Percentiles rank a stretch among this genome's conserved stretches.
Conservation (phyloP, 2,113 vertebrate species). For the Petrocephalus microphthalmus region DNA sequence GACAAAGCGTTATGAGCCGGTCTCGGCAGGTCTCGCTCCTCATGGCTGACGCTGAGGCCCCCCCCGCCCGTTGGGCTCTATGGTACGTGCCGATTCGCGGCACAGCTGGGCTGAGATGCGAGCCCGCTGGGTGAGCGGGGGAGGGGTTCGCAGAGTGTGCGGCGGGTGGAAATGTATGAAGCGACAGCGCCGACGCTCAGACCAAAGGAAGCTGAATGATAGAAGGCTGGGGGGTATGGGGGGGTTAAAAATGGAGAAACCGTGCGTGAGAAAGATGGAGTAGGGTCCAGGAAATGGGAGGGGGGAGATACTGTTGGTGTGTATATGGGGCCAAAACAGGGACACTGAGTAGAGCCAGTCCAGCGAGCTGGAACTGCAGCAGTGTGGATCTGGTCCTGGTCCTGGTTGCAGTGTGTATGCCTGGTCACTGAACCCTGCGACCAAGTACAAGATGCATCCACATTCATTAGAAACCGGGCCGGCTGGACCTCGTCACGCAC, state of each 20-base stretch:
- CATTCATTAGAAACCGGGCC: background rate
- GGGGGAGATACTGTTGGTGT: background rate
- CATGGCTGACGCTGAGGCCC: conserved; percentile 1
- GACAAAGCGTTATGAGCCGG: background rate
- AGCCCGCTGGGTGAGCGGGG: background rate
- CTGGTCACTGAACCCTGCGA: background rate
- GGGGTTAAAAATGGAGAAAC: background rate
- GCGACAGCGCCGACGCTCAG: background rate
- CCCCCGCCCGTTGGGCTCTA: background rate
- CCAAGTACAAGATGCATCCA: background rate
- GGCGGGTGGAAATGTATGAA: background rate
- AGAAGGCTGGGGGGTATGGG: background rate
- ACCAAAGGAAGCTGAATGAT: background rate
- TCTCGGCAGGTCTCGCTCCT: background rate
- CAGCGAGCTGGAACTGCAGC: background rate
- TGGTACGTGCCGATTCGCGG: background rate
- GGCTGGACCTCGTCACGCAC: background rate
- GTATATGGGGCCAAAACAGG: background rate
- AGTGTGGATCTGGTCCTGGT: background rate
- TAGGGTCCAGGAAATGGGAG: background rate
- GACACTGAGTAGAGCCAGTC: background rate
- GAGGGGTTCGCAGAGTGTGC: background rate
- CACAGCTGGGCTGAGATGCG: background rate
- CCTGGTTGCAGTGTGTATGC: background rate
- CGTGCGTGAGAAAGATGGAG: background rate